A percentile compares a stretch with the other conserved stretches of the same genome.
Conservation (phyloP, 1,140 invertebrate genomes). For the Zaprionus africanus region DNA sequence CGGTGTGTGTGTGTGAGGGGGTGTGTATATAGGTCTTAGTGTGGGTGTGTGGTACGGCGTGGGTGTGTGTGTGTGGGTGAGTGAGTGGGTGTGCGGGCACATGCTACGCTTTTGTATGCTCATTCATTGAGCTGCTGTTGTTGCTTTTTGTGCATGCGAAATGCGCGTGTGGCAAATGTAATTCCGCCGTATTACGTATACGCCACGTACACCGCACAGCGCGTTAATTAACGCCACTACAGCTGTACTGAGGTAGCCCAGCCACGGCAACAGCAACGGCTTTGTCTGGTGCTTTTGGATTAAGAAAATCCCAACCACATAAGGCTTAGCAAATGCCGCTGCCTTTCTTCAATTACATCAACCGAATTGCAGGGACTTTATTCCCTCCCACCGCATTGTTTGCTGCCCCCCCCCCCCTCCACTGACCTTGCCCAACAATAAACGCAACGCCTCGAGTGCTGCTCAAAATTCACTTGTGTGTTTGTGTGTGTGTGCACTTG, state of each 20-base stretch:
- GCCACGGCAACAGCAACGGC: conserved; percentile 2
- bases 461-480: conserved; percentile 27
- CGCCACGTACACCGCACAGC: conserved; percentile 55
- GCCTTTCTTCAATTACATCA: conserved; percentile 70
- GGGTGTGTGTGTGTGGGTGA: conserved; percentile 15
- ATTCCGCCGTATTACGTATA: conserved; percentile 74
- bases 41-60: conserved; percentile 3
- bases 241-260: conserved; percentile 12
- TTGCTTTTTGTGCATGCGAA: conserved; percentile 47
- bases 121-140: conserved; percentile 17
- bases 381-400: background rate
- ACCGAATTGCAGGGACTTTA: conserved; percentile 45
- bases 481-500: conserved; percentile 20
- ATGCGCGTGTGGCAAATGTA: conserved; percentile 75
- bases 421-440: conserved; percentile 66
- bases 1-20: conserved; percentile 13
- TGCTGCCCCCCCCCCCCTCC: conserved; percentile 46
- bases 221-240: conserved; percentile 69
- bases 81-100: background rate
- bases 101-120: conserved; percentile 7
- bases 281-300: conserved; percentile 46
- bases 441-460: conserved; percentile 28
- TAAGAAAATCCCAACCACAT: conserved; percentile 58
- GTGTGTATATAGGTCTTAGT: conserved; percentile 1
- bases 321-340: conserved; percentile 32